phyloP scores from a whole-genome alignment of 2,797 vertebrate genomes.

The Threskiornis aethiopicus region DNA sequence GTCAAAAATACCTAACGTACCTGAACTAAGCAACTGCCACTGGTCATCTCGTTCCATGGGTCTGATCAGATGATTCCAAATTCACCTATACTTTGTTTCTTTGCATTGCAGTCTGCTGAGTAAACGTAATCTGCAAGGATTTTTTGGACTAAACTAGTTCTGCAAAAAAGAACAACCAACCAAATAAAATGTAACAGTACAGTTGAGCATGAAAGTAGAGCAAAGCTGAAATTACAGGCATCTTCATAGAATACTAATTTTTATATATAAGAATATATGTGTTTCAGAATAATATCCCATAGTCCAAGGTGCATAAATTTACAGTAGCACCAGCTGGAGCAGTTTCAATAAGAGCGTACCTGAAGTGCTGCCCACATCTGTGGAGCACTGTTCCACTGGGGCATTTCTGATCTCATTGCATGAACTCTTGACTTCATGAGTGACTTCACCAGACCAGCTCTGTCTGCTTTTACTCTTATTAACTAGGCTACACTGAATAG shows the following conservation, averaged over 20 bases:
- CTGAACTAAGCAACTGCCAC: background rate
- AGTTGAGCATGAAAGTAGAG: background rate
- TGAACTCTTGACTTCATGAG: background rate
- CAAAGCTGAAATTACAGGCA: background rate
- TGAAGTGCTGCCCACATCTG: background rate
- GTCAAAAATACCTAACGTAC: background rate
- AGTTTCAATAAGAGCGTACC: background rate
- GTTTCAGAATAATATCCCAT: background rate
- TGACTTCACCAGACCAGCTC: background rate
- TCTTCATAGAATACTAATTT: background rate
- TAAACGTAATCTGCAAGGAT: background rate
- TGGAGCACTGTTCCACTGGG: background rate
- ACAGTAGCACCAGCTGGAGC: background rate
- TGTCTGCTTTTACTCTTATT: background rate
- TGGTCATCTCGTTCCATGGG: background rate
- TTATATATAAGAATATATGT: background rate
- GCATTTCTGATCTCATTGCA: background rate
- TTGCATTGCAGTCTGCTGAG: background rate
- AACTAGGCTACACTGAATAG: background rate
- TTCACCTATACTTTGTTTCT: background rate
- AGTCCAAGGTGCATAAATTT: background rate
- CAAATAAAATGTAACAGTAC: background rate
- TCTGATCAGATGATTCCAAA: background rate
- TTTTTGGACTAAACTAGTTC: background rate
- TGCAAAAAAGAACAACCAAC: background rate